Percentiles rank a stretch among this genome's conserved stretches.
Evolutionary conservation across 1,140 invertebrate species (phyloP).

Genomic region (Euborellia annulipes): DNA sequence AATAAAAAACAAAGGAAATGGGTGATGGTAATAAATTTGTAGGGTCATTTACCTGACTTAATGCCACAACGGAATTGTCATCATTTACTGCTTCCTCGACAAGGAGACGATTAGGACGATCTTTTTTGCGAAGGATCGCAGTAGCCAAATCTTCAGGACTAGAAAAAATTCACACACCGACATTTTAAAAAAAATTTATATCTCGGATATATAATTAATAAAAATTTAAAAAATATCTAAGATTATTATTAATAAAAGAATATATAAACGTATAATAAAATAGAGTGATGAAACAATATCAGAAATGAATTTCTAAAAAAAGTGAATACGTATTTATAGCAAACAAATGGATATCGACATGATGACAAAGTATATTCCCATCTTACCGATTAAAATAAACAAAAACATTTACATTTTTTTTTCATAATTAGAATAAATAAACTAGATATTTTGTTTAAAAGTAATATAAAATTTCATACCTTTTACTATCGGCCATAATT

Average conservation of each 20-base stretch:
- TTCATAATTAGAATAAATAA: too few species aligned
- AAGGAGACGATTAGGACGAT: slow-evolving; percentile 92
- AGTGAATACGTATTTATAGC: neutral
- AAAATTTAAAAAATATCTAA: slow-evolving; percentile 2
- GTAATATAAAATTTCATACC: too few species aligned
- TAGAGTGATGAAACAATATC: neutral
- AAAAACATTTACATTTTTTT: too few species aligned
- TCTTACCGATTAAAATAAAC: too few species aligned
- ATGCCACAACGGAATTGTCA: slow-evolving; percentile 93
- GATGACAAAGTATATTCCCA: slow-evolving; percentile 8
- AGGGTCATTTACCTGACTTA: slow-evolving; percentile 59
- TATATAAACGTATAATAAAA: neutral
- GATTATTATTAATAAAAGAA: neutral
- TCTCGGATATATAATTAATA: neutral
- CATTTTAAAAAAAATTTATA: neutral
- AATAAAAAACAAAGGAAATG: too few species aligned
- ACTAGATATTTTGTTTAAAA: too few species aligned
- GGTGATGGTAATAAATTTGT: too few species aligned
- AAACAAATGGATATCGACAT: slow-evolving; percentile 5
- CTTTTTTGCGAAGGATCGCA: slow-evolving; percentile 94
- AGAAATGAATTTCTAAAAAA: neutral
- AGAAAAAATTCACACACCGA: slow-evolving; percentile 17
- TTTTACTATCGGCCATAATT: too few species aligned
- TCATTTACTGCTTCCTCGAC: slow-evolving; percentile 97
- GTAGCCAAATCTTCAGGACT: slow-evolving; percentile 89